Evolutionary conservation across 2,113 vertebrate genomes (phyloP).

Genomic region (Actenoides lindsayi): DNA sequence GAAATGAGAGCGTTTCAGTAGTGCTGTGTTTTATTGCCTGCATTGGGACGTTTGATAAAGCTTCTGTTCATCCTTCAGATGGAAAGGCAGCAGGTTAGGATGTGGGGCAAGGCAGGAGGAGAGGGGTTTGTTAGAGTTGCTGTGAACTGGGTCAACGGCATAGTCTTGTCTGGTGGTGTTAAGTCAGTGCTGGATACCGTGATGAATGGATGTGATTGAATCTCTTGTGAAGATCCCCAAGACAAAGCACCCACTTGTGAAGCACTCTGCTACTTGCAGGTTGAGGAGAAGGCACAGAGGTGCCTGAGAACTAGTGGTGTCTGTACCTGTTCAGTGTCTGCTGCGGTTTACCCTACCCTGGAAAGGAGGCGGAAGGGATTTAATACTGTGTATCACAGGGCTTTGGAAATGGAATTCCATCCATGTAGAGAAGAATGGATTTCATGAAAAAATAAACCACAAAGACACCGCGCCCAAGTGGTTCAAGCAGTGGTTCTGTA

Average conservation of each 20-base stretch:
- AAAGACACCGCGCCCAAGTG: neutral
- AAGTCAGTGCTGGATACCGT: neutral
- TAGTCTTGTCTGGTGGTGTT: neutral
- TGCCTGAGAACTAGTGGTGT: neutral
- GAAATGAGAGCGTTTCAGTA: neutral
- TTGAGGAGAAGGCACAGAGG: too few species aligned
- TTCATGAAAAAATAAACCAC: neutral
- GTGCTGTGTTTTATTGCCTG: neutral
- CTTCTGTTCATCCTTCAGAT: neutral
- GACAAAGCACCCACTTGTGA: neutral
- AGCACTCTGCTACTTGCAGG: rapidly evolving
- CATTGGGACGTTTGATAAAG: neutral
- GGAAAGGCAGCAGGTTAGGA: neutral
- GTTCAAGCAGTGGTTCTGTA: neutral
- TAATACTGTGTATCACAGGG: neutral
- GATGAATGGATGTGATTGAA: neutral
- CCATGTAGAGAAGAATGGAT: neutral
- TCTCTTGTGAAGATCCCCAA: neutral
- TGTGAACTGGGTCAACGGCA: neutral
- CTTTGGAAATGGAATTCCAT: neutral
- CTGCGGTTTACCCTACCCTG: neutral
- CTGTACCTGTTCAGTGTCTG: neutral
- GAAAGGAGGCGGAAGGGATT: neutral
- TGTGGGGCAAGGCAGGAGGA: neutral
- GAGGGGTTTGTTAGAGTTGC: neutral